A percentile compares a stretch with the other conserved stretches of the same genome.
These are phyloP conservation scores for Panulirus ornatus DNA, from an alignment of 1,140 invertebrate species.

Conservation along the genomic window DNA sequence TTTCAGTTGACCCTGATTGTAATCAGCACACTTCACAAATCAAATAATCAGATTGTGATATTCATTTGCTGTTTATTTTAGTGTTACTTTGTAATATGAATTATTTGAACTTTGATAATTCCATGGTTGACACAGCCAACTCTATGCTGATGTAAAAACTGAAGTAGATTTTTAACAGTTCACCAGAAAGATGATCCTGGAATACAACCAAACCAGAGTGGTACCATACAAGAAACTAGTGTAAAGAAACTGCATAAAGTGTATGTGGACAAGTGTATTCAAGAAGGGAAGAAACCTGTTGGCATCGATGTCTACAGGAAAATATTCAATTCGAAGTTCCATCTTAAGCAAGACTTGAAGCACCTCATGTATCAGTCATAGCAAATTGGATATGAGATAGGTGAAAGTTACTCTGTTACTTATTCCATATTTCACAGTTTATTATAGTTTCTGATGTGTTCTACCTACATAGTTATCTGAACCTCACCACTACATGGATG, in stretches of 20 bases:
- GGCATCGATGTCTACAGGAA: conserved; percentile 46
- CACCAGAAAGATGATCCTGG: neutral
- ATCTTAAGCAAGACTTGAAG: neutral
- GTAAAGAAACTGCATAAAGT: conserved; percentile 24
- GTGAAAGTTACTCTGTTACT: neutral
- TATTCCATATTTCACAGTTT: too few relatives aligned
- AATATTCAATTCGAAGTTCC: conserved; percentile 30
- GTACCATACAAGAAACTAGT: neutral
- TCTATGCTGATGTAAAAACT: neutral
- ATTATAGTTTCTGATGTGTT: too few relatives aligned
- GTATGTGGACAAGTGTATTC: conserved; percentile 1
- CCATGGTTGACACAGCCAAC: too few relatives aligned
- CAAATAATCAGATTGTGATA: too few relatives aligned
- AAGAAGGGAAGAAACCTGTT: conserved; percentile 37
- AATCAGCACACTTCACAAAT: too few relatives aligned
- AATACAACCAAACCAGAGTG: neutral
- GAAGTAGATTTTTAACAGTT: neutral
- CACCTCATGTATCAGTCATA: neutral
- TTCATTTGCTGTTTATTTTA: too few relatives aligned
- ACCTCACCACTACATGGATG: too few relatives aligned
- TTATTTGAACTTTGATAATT: too few relatives aligned
- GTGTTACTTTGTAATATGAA: too few relatives aligned
- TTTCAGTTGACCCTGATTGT: too few relatives aligned
- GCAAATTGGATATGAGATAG: neutral
- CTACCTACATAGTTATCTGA: neutral